phyloP scores from a whole-genome alignment of 30 jellyfish, hydroid and myxozoan species.

The Hydractinia symbiolongicarpus region DNA sequence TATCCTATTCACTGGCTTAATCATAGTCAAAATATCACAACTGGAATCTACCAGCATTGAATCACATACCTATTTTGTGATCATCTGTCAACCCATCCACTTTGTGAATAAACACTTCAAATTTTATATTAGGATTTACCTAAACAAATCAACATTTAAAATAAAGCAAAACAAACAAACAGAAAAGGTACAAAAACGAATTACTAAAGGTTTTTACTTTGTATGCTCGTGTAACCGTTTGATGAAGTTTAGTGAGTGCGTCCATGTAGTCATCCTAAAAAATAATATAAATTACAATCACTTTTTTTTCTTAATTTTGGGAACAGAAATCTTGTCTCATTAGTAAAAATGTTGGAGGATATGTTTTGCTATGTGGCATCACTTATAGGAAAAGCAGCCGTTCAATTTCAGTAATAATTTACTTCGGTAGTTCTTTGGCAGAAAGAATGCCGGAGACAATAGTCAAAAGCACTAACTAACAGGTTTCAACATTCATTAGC shows the following conservation, averaged over 20 bases:
- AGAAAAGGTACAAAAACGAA: neutral
- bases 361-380: too few species aligned
- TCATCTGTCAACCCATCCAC: constrained; percentile 93
- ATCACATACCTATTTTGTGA: constrained; percentile 69
- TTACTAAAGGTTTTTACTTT: constrained; percentile 34
- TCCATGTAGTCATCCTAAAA: constrained; percentile 87
- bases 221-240: constrained; percentile 77
- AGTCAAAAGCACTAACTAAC: too few species aligned
- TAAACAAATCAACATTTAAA: neutral
- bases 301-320: too few species aligned
- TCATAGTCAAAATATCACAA: too few species aligned
- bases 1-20: too few species aligned
- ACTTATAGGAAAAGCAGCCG: too few species aligned
- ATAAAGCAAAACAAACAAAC: neutral
- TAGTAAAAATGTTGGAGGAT: too few species aligned
- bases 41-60: neutral
- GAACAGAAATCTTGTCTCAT: too few species aligned
- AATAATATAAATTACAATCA: neutral
- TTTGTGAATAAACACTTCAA: constrained; percentile 89
- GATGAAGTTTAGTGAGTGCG: constrained; percentile 71
- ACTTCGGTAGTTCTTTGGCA: too few species aligned
- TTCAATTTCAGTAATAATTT: too few species aligned
- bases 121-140: constrained; percentile 80
- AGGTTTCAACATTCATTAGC: too few species aligned
- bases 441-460: too few species aligned